Conservation (phyloP, 2,888 invertebrate genomes). For the Mythimna lalbum region DNA sequence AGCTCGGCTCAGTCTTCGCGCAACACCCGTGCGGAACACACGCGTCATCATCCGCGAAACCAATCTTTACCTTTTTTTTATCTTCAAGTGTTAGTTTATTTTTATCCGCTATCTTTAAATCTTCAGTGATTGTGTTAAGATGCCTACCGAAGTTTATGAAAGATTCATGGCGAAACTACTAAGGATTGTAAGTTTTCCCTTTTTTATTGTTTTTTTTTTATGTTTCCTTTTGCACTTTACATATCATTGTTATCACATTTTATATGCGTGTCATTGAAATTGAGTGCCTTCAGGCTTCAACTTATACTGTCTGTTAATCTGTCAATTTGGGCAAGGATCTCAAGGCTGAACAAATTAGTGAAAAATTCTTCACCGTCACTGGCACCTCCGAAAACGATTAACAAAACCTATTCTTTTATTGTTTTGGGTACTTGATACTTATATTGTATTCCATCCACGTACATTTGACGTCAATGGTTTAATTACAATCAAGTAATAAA, state of each 20-base stretch:
- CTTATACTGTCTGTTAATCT: constrained; percentile 37
- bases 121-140: constrained; percentile 64
- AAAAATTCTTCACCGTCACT: constrained; percentile 34
- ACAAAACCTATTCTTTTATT: constrained; percentile 48
- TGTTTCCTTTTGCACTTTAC: constrained; percentile 9
- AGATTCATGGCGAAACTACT: constrained; percentile 76
- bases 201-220: constrained; percentile 9
- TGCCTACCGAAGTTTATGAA: constrained; percentile 80
- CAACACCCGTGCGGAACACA: constrained; percentile 38
- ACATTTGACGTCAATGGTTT: constrained; percentile 54
- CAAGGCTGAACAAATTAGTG: constrained; percentile 18
- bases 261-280: constrained; percentile 39
- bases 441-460: constrained; percentile 53
- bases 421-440: constrained; percentile 24
- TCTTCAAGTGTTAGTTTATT: constrained; percentile 53
- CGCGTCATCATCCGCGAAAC: constrained; percentile 30
- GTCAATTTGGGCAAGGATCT: constrained; percentile 20
- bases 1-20: constrained; percentile 54
- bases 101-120: constrained; percentile 43
- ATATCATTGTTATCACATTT: constrained; percentile 25
- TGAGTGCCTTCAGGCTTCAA: constrained; percentile 32
- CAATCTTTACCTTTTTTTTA: constrained; percentile 32
- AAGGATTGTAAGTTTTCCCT: constrained; percentile 74
- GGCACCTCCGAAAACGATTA: constrained; percentile 26
- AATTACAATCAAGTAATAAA: constrained; percentile 57